Conservation (phyloP, 2,113 vertebrate species). For the Ochotona princeps region DNA sequence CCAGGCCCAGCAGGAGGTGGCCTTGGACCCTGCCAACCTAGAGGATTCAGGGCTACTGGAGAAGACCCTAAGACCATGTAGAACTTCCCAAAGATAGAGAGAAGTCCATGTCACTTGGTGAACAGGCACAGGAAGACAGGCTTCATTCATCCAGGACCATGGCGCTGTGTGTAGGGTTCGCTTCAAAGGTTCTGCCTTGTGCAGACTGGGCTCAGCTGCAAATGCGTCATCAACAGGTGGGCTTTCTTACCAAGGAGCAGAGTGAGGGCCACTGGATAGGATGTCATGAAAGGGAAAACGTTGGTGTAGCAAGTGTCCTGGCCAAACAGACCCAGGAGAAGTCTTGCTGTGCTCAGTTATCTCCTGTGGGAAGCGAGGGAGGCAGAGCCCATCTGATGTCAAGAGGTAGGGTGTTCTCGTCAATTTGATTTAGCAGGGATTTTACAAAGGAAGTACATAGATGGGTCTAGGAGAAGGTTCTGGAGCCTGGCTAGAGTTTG, state of each 20-base stretch:
- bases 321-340: fast-evolving
- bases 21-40: not conserved
- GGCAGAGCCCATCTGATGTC: not conserved
- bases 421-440: not conserved
- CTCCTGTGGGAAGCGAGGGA: no score
- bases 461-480: not conserved
- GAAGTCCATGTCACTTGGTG: not conserved
- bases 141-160: not conserved
- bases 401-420: not conserved
- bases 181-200: no score
- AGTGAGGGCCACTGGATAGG: no score
- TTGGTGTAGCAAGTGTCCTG: not conserved
- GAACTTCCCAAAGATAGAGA: not conserved
- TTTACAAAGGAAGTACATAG: not conserved
- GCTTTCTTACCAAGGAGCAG: not conserved
- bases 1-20: not conserved
- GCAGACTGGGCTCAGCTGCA: not conserved
- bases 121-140: not conserved
- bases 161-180: not conserved
- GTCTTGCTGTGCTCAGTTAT: not conserved
- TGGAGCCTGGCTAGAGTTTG: not conserved
- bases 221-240: not conserved
- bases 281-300: not conserved
- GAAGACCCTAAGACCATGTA: not conserved
- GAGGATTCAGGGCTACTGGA: not conserved